A percentile compares a stretch with the other conserved stretches of the same genome.
Conservation (phyloP, 2,113 vertebrate species). For the Hystrix brachyura region DNA sequence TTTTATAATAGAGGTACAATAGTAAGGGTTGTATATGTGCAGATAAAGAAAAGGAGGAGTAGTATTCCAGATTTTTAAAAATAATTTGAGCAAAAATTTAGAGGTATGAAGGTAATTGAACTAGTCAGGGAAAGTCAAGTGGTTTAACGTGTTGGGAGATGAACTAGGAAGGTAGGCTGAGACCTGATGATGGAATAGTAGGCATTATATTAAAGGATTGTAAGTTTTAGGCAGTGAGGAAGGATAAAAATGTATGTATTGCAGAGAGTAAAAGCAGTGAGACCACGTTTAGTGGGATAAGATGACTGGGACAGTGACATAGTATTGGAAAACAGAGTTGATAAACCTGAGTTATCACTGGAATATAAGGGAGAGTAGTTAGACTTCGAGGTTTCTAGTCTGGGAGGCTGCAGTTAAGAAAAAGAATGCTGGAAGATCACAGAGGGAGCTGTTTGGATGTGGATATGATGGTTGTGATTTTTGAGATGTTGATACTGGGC, state of each 20-base stretch:
- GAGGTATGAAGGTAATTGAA: neutral
- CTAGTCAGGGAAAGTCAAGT: conserved; percentile 41
- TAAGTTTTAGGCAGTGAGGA: conserved; percentile 22
- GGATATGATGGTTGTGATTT: neutral
- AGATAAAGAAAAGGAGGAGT: neutral
- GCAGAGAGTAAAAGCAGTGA: neutral
- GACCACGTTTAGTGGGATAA: neutral
- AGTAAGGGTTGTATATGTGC: neutral
- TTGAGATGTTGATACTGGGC: conserved; percentile 40
- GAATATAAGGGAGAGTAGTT: neutral
- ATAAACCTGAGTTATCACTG: neutral
- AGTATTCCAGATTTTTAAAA: conserved; percentile 2
- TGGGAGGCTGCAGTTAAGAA: neutral
- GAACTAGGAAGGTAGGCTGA: neutral
- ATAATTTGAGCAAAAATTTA: conserved; percentile 38
- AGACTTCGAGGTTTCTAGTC: neutral
- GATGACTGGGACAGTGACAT: neutral
- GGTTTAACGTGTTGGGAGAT: conserved; percentile 3
- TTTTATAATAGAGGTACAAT: neutral
- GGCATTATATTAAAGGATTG: conserved; percentile 21
- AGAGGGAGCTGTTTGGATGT: neutral
- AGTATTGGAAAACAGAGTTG: neutral
- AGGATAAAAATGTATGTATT: conserved; percentile 19
- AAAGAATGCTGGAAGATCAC: neutral
- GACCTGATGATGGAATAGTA: neutral